Evolutionary conservation across 2,113 vertebrate species (phyloP), one percentile per base, ranked within the genome.

Genomic region (Rhizomys pruinosus): DNA sequence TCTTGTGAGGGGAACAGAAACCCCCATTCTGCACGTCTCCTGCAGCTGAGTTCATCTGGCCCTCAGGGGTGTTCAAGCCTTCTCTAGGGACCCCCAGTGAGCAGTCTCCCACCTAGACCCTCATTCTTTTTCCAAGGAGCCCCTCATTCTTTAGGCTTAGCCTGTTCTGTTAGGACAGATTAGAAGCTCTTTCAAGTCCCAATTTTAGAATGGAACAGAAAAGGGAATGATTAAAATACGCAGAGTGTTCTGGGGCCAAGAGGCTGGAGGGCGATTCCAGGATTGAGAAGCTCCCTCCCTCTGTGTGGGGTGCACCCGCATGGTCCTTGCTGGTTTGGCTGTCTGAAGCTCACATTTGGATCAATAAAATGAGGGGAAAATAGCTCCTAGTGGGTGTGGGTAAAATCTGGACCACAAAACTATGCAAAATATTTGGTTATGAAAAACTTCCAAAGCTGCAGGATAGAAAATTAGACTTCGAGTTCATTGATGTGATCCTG

Each of bases 381-480:
- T 68, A 68, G 66, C 19, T 78, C 32, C 47, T 57, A 34, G 47
- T 47, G 22, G 55, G 25, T 44, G 37, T 74, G 39, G 39, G 72
- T 39, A 39, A 72, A 39, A 72, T 37, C 27, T 74, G 39, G 23
- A n/a, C 47, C 79, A 42, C 25, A 82, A 82, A 82, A 42, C 22
- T 59, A 42, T 61, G 47, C 11, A 17, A 82, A 84, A 59, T 69
- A 88, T 71, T 92, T 89, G 74, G 37, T 79, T 76, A 44, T 15
- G 47, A 72, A 66, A 63, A 47, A 7, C 59, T 91, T 89, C 84
- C 7, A 5, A 68, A 80, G 72, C 11, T 25, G 13, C 25, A 4
- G 42, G 15, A 15, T 73, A 87, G 63, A 92, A 93, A 93, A 20
- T 82, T 39, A 69, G 69, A 91, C 42, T 87, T 57, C 7, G 55